Percentiles rank a stretch among this genome's conserved stretches.
These are phyloP conservation scores for Luperina testacea DNA, from an alignment of 2,888 invertebrate species.

Conservation along the genomic window DNA sequence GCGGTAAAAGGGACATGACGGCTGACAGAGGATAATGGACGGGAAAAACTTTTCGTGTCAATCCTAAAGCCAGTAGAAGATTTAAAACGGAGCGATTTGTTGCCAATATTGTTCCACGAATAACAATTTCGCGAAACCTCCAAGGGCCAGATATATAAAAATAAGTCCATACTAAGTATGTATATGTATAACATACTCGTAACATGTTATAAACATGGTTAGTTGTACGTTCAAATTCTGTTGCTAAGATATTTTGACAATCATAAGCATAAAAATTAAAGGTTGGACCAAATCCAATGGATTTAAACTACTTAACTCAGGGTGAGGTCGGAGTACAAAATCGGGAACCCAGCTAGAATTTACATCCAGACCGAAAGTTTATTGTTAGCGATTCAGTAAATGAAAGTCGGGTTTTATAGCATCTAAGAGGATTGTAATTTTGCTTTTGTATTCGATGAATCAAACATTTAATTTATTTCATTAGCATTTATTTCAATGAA, in stretches of 20 bases:
- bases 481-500: not conserved
- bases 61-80: not conserved
- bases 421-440: constrained; percentile 47
- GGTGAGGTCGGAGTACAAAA: constrained; percentile 11
- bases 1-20: not conserved
- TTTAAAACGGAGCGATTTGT: not conserved
- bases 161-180: no score
- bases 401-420: constrained; percentile 44
- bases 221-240: constrained; percentile 4
- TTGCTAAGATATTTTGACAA: constrained; percentile 29
- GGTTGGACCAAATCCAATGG: constrained; percentile 41
- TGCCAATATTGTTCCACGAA: not conserved
- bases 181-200: no score
- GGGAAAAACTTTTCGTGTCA: no score
- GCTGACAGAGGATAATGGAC: not conserved
- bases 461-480: not conserved
- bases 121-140: not conserved
- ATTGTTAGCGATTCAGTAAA: constrained; percentile 55
- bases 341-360: constrained; percentile 40
- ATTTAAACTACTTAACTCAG: constrained; percentile 39
- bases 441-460: constrained; percentile 34
- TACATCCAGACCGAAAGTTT: constrained; percentile 42
- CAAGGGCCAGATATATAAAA: no score
- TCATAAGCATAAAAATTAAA: constrained; percentile 39
- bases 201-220: no score